Conservation (phyloP, 30 jellyfish, hydroid and myxozoan species). For the Turritopsis rubra region DNA sequence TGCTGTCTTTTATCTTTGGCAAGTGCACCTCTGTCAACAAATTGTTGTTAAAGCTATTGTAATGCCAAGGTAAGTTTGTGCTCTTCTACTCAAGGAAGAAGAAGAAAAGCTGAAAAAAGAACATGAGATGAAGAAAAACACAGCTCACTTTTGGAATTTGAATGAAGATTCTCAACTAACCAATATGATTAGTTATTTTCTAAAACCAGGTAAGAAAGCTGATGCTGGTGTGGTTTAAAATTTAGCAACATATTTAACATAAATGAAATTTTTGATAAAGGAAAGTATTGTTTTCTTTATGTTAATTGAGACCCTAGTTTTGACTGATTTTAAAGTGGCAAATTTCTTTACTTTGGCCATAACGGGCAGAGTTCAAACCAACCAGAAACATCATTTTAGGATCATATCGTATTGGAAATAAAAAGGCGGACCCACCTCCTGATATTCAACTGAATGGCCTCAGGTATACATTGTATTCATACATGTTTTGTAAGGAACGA, state of each 20-base stretch:
- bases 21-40: too few relatives aligned
- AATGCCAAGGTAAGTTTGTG: background rate
- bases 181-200: conserved; percentile 29
- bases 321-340: background rate
- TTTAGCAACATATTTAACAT: too few relatives aligned
- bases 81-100: background rate
- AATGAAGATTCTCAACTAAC: conserved; percentile 44
- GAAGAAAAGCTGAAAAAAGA: conserved; percentile 36
- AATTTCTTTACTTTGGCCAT: too few relatives aligned
- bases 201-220: conserved; percentile 33
- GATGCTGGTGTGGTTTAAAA: too few relatives aligned
- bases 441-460: conserved; percentile 67
- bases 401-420: conserved; percentile 61
- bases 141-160: conserved; percentile 39
- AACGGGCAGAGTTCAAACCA: too few relatives aligned
- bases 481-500: background rate
- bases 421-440: conserved; percentile 72
- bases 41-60: background rate
- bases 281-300: too few relatives aligned
- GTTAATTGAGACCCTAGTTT: background rate
- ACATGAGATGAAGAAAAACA: conserved; percentile 24
- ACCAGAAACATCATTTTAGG: too few relatives aligned
- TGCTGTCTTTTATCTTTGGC: too few relatives aligned
- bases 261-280: too few relatives aligned
- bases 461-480: conserved; percentile 31